Evolutionary conservation across 2,113 vertebrate species (phyloP).

Genomic region (Bufo gargarizans): DNA sequence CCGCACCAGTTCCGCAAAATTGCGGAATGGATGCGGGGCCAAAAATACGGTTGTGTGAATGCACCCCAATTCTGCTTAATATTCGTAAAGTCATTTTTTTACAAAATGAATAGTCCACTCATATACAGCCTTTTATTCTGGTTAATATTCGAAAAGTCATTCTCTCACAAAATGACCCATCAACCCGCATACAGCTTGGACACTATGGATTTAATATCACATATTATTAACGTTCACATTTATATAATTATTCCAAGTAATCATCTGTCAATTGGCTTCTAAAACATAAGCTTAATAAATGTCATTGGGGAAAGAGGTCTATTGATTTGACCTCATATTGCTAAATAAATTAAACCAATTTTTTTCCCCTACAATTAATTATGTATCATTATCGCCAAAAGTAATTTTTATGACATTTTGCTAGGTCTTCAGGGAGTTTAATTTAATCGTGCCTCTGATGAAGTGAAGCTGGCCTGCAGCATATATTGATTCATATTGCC

Average conservation of each 20-base stretch:
- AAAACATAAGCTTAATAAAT: conserved; percentile 58
- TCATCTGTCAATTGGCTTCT: conserved; percentile 18
- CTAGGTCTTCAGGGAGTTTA: conserved; percentile 79
- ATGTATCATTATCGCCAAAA: conserved; percentile 84
- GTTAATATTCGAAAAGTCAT: neutral
- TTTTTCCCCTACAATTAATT: conserved; percentile 81
- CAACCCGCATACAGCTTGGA: neutral
- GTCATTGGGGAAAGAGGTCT: conserved; percentile 73
- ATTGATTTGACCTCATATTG: conserved; percentile 83
- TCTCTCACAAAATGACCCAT: neutral
- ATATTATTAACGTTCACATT: conserved; percentile 44
- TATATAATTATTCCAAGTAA: conserved; percentile 46
- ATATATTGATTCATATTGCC: conserved; percentile 86
- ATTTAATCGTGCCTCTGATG: conserved; percentile 84
- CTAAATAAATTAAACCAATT: conserved; percentile 78
- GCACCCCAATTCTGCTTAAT: no score
- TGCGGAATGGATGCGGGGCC: no score
- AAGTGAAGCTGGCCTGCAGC: conserved; percentile 79
- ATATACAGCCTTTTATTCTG: neutral
- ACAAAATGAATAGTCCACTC: no score
- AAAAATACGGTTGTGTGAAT: no score
- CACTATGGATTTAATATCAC: neutral
- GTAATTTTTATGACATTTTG: conserved; percentile 92
- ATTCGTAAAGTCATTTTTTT: no score
- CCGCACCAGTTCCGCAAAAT: no score